Evolutionary conservation across 2,797 vertebrate species (phyloP), one percentile per base, ranked within the genome.

Genomic region (Spea hammondii): DNA sequence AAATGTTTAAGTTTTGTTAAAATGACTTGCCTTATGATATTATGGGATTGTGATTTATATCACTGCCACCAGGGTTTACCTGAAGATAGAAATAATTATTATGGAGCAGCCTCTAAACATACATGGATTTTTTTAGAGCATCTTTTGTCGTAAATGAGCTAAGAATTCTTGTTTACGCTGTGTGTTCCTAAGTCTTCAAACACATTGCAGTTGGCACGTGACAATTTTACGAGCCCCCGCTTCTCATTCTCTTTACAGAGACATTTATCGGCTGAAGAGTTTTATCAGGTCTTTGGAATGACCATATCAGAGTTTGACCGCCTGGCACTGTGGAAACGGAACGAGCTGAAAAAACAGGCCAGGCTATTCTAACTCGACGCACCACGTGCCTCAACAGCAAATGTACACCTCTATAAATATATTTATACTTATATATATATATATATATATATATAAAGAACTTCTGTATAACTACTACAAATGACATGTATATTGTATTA

Each of bases 311-410:
- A 99, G 80, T 99, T 99, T n/a, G 98, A 99, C 90, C 95, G 96
- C 50, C 93, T 99, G 88, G 96, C 98, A 79, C 92, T 99, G 88
- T 99, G 98, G 98, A 99, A 99, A 90, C 94, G 95, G 85, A 99
- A 99, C 0, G 98, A 99, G 87, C 90, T 99, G 80, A 99, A 99
- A 92, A 99, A 99, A 89, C 96, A 99, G 84, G 96, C 97, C 54
- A 91, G 97, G 86, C 95, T 99, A 67, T 99, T 99, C 90, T 99
- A 93, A 72, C 6, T 14, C 86, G 85, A 76, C 84, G 86, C 89
- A 85, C 70, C 64, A 72, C 17, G 80, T 82, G 80, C 80, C 80
- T 82, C 75, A 74, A 76, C 84, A 88, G 88, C 88, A 87, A 87
- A 88, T 89, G 86, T 87, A 89, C 87, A 90, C 85, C 80, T 89